Evolutionary conservation across 1,140 invertebrate species (phyloP).

Genomic region (Solenopsis invicta): DNA sequence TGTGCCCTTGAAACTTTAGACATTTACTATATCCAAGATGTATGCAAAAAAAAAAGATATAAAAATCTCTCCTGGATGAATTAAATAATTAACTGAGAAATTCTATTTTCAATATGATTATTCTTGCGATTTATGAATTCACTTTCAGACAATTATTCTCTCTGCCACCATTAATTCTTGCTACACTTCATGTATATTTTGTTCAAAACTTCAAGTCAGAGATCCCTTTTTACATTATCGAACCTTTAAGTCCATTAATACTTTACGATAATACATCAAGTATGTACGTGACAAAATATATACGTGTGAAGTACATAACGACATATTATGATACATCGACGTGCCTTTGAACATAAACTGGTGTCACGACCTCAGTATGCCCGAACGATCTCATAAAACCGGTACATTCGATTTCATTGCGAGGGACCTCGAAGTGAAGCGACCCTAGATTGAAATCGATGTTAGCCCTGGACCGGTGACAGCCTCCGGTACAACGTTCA

Average conservation of each 20-base stretch:
- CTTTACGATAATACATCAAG: background rate
- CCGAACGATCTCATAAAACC: slow-evolving; percentile 58
- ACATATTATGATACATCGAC: background rate
- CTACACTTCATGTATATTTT: too few relatives aligned
- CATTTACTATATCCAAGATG: too few relatives aligned
- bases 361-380: background rate
- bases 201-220: too few relatives aligned
- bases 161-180: too few relatives aligned
- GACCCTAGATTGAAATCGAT: slow-evolving; percentile 63
- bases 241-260: background rate
- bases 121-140: too few relatives aligned
- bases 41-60: too few relatives aligned
- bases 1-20: background rate
- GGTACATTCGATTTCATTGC: slow-evolving; percentile 62
- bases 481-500: slow-evolving; percentile 46
- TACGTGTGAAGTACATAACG: background rate
- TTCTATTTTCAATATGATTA: too few relatives aligned
- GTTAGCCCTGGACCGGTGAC: slow-evolving; percentile 39
- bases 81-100: too few relatives aligned
- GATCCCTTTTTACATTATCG: background rate
- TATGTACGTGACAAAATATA: background rate
- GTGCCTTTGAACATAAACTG: background rate
- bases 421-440: slow-evolving; percentile 35
- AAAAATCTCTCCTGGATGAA: too few relatives aligned
- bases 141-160: too few relatives aligned